Evolutionary conservation across 2,888 invertebrate genomes (phyloP).

Genomic region (Eupithecia pulchellata): DNA sequence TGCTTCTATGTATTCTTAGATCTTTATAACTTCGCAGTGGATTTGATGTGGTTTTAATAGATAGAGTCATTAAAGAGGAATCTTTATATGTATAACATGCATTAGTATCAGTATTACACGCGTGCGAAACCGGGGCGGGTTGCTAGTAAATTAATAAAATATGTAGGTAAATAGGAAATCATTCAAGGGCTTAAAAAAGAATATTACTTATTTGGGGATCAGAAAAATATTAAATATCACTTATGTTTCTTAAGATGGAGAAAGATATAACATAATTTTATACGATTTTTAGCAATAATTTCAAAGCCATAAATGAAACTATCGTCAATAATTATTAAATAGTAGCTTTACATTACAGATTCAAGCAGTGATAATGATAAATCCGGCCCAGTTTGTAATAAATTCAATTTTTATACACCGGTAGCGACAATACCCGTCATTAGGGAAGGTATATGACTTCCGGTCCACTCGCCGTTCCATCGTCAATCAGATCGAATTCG

Average conservation of each 20-base stretch:
- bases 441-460: conserved; percentile 21
- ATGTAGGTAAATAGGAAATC: too few species aligned
- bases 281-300: not conserved
- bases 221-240: not conserved
- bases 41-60: too few species aligned
- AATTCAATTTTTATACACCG: conserved; percentile 11
- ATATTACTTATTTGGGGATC: not conserved
- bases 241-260: too few species aligned
- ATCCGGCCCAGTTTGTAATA: conserved; percentile 7
- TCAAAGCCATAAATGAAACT: not conserved
- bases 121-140: too few species aligned
- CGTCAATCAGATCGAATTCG: conserved; percentile 26
- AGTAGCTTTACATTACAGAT: not conserved
- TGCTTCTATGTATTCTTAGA: too few species aligned
- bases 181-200: not conserved
- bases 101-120: too few species aligned
- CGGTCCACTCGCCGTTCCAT: conserved; percentile 23
- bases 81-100: too few species aligned
- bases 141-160: not conserved
- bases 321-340: not conserved
- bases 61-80: too few species aligned
- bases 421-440: conserved; percentile 18
- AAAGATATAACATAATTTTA: too few species aligned
- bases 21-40: too few species aligned
- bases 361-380: not conserved